Evolutionary conservation across 2,888 invertebrate species (phyloP), one percentile per base, ranked within the genome.

Genomic region (Priocnemis perturbator): DNA sequence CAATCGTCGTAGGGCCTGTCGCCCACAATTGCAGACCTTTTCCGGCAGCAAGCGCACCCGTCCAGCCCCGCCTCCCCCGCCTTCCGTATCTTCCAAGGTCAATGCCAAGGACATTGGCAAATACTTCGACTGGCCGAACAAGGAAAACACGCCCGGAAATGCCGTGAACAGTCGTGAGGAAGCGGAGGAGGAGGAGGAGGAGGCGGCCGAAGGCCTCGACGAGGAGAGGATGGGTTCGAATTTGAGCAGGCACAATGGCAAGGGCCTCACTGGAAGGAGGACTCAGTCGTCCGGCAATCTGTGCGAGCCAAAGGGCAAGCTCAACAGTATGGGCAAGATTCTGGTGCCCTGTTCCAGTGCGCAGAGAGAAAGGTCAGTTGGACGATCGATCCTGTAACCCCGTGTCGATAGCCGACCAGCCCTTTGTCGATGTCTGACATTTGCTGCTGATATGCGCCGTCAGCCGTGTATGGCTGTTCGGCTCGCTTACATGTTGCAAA

Each of bases 221-320:
- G 75, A 73, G 21, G 56, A 60, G 21, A 9, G 59, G 75, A 95
- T 95, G 95, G 95, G 95, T 88, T 94, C 94, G 72, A 95, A 94
- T 91, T 93, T 94, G 86, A 94, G 94, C 91, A 93, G 94, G 76
- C 94, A 94, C 89, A 93, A 93, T 85, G 92, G 93, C 82, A 94
- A 94, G 84, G 89, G 94, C 79, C 91, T 94, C 59, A 93, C 93
- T 67, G 94, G 94, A 72, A 91, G 94, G 71, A 90, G 94, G 76
- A 94, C 94, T 47, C 93, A 94, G 79, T 94, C 94, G 73, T 94
- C 94, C 81, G 94, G 94, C 53, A 94, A 94, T 88, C 92, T 95
- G 52, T 94, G 94, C 90, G 94, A 94, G 89, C 85, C 79, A 69
- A 88, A 88, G 63, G 86, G 86, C 9, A 87, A 86, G 61, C 73